Evolutionary conservation across 1,140 invertebrate genomes (phyloP).

Genomic region (Drosophila murphyi): DNA sequence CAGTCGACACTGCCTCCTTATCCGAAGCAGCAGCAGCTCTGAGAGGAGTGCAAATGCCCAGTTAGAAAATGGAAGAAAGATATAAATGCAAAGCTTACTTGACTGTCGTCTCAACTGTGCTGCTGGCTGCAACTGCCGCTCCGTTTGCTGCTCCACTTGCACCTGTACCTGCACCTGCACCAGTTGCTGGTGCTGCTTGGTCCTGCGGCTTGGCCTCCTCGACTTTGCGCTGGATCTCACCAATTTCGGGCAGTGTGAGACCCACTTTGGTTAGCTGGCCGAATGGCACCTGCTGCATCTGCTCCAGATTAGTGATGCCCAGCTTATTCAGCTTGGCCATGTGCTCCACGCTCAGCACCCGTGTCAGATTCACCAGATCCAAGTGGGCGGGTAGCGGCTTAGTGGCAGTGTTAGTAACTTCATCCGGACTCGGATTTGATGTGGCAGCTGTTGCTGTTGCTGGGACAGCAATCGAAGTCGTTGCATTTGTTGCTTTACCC

Average conservation of each 20-base stretch:
- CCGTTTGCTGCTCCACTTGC: neutral
- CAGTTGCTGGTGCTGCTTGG: too few relatives aligned
- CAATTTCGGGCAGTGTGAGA: conserved; percentile 86
- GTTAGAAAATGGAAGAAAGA: neutral
- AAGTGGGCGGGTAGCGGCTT: conserved; percentile 78
- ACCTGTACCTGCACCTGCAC: too few relatives aligned
- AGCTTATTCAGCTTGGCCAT: conserved; percentile 86
- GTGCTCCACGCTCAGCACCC: conserved; percentile 86
- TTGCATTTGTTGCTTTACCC: neutral
- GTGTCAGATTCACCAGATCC: conserved; percentile 86
- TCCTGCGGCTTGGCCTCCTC: conserved; percentile 47
- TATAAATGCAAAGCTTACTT: neutral
- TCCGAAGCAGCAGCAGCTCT: conserved; percentile 36
- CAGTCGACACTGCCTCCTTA: conserved; percentile 40
- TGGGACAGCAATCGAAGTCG: neutral
- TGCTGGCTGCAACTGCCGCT: neutral
- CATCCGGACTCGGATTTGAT: neutral
- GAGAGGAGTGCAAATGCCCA: neutral
- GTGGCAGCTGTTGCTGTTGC: neutral
- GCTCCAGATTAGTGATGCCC: conserved; percentile 87
- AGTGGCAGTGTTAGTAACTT: neutral
- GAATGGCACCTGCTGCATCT: conserved; percentile 86
- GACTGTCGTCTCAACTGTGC: neutral
- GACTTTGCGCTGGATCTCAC: conserved; percentile 87
- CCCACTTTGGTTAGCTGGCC: conserved; percentile 86